Conservation (phyloP, 2,113 vertebrate species). For the Cyprinodon tularosa region DNA sequence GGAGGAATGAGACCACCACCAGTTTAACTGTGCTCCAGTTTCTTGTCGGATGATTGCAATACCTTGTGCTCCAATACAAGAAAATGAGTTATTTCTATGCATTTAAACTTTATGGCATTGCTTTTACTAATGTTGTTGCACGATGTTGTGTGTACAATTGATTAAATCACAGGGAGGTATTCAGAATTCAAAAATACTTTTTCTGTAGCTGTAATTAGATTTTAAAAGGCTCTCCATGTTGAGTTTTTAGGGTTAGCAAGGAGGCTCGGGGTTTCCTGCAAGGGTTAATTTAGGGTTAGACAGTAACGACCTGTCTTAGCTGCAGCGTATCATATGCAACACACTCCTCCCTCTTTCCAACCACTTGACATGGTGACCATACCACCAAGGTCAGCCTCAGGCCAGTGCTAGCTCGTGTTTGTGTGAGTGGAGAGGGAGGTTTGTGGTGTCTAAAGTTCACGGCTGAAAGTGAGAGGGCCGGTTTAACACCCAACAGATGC, state of each 20-base stretch:
- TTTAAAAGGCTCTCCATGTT: neutral
- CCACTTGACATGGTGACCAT: conserved; percentile 51
- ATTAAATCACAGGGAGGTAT: too few species aligned
- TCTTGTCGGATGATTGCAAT: too few species aligned
- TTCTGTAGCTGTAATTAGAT: neutral
- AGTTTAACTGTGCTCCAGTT: too few species aligned
- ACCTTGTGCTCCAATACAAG: too few species aligned
- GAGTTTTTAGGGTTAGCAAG: neutral
- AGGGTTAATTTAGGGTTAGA: neutral
- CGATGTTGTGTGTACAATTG: too few species aligned
- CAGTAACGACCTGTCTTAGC: conserved; percentile 1
- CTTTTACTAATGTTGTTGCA: too few species aligned
- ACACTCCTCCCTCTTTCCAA: neutral
- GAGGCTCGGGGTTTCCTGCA: neutral
- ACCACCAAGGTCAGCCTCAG: conserved; percentile 56
- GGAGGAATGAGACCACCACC: too few species aligned
- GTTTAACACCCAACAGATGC: conserved; percentile 76
- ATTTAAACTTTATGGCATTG: too few species aligned
- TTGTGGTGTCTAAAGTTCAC: conserved; percentile 60
- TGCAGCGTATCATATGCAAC: conserved; percentile 33
- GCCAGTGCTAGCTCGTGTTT: conserved; percentile 15
- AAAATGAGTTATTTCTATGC: too few species aligned
- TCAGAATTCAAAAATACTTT: too few species aligned
- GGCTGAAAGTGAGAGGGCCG: conserved; percentile 72
- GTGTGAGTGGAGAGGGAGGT: conserved; percentile 3